phyloP scores from a whole-genome alignment of 2,113 vertebrate species.

The Phoxinus phoxinus region DNA sequence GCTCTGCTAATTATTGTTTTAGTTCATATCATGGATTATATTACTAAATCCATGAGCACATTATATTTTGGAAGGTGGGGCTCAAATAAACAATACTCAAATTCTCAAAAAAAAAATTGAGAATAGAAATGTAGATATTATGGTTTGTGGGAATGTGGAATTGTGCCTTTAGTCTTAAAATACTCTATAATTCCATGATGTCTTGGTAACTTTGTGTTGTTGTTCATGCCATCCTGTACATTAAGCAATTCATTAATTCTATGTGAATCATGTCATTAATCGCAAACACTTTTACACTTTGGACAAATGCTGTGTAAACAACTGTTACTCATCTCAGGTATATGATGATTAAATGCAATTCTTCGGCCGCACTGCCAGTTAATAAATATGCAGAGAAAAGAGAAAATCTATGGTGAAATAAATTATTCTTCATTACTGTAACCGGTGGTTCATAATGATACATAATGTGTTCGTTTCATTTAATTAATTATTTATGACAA shows the following conservation, averaged over 20 bases:
- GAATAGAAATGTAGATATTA: background rate
- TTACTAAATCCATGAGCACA: background rate
- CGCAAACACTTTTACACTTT: background rate
- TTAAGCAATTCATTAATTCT: conserved; percentile 2
- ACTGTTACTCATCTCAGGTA: conserved; percentile 32
- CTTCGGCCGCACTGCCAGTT: conserved; percentile 31
- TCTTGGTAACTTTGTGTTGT: conserved; percentile 12
- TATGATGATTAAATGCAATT: conserved; percentile 27
- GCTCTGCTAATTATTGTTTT: conserved; percentile 2
- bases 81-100: background rate
- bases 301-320: conserved; percentile 25
- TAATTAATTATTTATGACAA: conserved; percentile 3
- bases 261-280: conserved; percentile 5
- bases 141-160: background rate
- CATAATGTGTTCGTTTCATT: background rate
- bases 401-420: background rate
- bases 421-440: background rate
- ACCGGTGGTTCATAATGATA: background rate
- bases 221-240: background rate
- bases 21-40: background rate
- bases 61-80: background rate
- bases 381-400: conserved; percentile 32
- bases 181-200: background rate
- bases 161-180: background rate
- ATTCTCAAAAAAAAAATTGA: no score